phyloP scores from a whole-genome alignment of 2,797 vertebrate genomes.

The Poecilia velifera region DNA sequence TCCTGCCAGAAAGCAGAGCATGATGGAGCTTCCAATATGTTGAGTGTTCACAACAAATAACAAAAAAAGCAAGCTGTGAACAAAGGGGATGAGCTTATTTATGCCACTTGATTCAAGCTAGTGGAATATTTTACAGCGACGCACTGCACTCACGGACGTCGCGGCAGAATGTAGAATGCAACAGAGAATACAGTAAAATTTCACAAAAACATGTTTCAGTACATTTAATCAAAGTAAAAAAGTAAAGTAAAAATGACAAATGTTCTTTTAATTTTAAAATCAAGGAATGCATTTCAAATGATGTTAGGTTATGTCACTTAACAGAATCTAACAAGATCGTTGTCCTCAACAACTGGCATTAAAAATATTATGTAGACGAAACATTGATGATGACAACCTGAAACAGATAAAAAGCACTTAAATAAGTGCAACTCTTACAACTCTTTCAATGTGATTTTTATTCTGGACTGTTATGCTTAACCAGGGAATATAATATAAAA shows the following conservation, averaged over 20 bases:
- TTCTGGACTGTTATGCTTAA: background rate
- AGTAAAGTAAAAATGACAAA: background rate
- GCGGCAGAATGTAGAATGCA: too few relatives aligned
- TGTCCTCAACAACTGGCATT: background rate
- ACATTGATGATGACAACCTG: background rate
- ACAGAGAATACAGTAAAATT: background rate
- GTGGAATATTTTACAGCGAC: background rate
- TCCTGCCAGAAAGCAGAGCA: constrained; percentile 9
- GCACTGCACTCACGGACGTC: too few relatives aligned
- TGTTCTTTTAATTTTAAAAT: background rate
- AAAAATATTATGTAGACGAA: background rate
- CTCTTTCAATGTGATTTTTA: background rate
- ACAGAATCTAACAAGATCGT: background rate
- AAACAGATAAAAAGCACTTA: background rate
- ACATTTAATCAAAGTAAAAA: background rate
- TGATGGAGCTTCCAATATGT: constrained; percentile 6
- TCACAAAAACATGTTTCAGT: background rate
- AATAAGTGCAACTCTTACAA: background rate
- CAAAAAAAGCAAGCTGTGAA: background rate
- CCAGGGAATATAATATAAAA: background rate
- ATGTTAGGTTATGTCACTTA: background rate
- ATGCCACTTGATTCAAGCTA: background rate
- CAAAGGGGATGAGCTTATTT: background rate
- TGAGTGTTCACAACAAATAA: constrained; percentile 2
- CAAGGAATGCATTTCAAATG: background rate